Percentiles rank a stretch among this genome's conserved stretches.
These are phyloP conservation scores for Micropoecilia bifurca DNA, from an alignment of 2,797 vertebrate species.

Conservation along the genomic window DNA sequence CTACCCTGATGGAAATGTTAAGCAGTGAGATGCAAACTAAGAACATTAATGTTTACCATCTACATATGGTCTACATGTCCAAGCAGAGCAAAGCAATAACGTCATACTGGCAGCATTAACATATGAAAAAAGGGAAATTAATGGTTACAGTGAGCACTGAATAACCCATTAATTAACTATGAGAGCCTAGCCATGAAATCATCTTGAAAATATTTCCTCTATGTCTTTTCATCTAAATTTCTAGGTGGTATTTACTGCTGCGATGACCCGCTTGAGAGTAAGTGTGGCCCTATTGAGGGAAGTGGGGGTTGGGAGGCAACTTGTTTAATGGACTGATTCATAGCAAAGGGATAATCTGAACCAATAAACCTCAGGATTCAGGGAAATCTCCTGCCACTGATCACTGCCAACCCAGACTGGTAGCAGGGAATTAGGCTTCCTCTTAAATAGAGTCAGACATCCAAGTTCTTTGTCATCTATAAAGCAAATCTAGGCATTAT, in stretches of 20 bases:
- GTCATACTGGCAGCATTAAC: slow-evolving; percentile 18
- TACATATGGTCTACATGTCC: slow-evolving; percentile 39
- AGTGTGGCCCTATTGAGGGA: slow-evolving; percentile 35
- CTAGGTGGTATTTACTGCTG: slow-evolving; percentile 49
- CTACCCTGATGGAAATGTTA: slow-evolving; percentile 29
- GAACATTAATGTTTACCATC: slow-evolving; percentile 33
- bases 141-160: slow-evolving; percentile 12
- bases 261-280: slow-evolving; percentile 42
- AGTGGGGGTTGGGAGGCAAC: slow-evolving; percentile 40
- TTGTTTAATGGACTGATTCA: slow-evolving; percentile 73
- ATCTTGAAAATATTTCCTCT: slow-evolving; percentile 32
- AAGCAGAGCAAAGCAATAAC: slow-evolving; percentile 30
- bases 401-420: slow-evolving; percentile 67
- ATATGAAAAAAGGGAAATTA: slow-evolving; percentile 25
- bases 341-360: slow-evolving; percentile 61
- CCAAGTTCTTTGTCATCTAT: slow-evolving; percentile 60
- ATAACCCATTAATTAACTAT: slow-evolving; percentile 42
- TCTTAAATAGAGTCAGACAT: slow-evolving; percentile 45
- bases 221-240: slow-evolving; percentile 31
- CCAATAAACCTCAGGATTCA: slow-evolving; percentile 69
- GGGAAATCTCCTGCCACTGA: slow-evolving; percentile 56
- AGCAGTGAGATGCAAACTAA: slow-evolving; percentile 37
- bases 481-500: slow-evolving; percentile 34
- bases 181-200: slow-evolving; percentile 32
- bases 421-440: slow-evolving; percentile 64